These are phyloP conservation scores for Pyrrhura leucotis DNA, from an alignment of 2,797 vertebrate genomes.

Conservation along the genomic window DNA sequence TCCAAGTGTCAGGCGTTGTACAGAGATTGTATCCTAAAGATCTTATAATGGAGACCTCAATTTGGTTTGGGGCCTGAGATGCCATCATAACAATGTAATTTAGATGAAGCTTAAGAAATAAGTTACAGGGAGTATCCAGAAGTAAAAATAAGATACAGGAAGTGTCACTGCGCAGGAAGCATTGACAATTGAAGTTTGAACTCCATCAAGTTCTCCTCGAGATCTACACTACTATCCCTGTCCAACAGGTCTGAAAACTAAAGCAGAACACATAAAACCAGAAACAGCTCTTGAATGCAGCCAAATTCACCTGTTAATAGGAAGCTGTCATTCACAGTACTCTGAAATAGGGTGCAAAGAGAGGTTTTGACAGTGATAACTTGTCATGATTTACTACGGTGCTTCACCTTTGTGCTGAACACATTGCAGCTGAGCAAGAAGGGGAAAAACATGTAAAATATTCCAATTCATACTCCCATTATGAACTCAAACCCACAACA, in stretches of 20 bases:
- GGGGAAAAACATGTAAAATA: not conserved
- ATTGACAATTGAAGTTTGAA: not conserved
- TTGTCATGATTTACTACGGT: accelerated
- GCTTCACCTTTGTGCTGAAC: not conserved
- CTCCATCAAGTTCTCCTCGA: not conserved
- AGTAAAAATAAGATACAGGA: not conserved
- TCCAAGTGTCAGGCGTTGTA: not conserved
- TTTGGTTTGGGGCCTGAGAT: not conserved
- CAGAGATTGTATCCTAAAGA: not conserved
- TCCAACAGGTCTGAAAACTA: not conserved
- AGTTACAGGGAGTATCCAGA: accelerated
- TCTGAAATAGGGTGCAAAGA: not conserved
- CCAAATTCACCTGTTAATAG: not conserved
- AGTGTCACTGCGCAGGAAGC: not conserved
- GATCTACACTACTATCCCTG: not conserved
- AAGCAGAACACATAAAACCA: not conserved
- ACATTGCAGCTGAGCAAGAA: not conserved
- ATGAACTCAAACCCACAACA: not conserved
- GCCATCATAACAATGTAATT: not conserved
- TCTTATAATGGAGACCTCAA: not conserved
- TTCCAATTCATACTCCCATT: not conserved
- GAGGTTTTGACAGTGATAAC: not conserved
- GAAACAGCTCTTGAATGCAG: not conserved
- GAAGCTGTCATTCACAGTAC: not conserved
- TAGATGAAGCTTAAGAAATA: not conserved